phyloP scores from a whole-genome alignment of 2,888 invertebrate species.

The Macaria notata region DNA sequence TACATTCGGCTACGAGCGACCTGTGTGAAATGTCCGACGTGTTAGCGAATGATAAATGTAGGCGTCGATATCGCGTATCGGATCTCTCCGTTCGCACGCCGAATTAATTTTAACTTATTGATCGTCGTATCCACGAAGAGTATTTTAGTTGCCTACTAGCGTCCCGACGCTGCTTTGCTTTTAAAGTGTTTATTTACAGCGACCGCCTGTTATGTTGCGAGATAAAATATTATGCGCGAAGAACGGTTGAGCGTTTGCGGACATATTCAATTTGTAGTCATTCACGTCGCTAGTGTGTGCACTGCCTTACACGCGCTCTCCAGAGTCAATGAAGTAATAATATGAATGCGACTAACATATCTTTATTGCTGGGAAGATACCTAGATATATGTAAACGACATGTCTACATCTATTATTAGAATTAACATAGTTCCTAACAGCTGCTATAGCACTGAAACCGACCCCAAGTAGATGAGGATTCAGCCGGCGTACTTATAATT shows the following conservation, averaged over 20 bases:
- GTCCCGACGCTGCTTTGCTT: conserved; percentile 61
- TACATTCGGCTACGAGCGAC: conserved; percentile 58
- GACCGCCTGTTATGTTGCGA: conserved; percentile 40
- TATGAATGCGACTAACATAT: too few relatives aligned
- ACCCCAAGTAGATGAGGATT: conserved; percentile 11
- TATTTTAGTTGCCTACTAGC: conserved; percentile 78
- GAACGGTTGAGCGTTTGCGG: conserved; percentile 27
- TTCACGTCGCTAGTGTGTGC: conserved; percentile 5
- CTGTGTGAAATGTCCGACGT: conserved; percentile 79
- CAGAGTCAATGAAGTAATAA: not conserved
- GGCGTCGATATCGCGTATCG: conserved; percentile 81
- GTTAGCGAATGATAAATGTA: conserved; percentile 83
- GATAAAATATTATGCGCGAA: conserved; percentile 41
- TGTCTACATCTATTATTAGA: too few relatives aligned
- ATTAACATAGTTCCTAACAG: too few relatives aligned
- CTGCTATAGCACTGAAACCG: not conserved
- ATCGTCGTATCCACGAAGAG: conserved; percentile 77
- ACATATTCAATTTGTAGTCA: conserved; percentile 21
- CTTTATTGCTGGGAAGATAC: too few relatives aligned
- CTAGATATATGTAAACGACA: too few relatives aligned
- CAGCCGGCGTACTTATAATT: conserved; percentile 10
- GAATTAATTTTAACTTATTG: conserved; percentile 83
- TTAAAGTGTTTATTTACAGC: conserved; percentile 63
- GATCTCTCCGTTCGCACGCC: conserved; percentile 81
- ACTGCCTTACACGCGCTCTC: conserved; percentile 7